Evolutionary conservation across 2,113 vertebrate species (phyloP).

Genomic region (Cichladusa arquata): DNA sequence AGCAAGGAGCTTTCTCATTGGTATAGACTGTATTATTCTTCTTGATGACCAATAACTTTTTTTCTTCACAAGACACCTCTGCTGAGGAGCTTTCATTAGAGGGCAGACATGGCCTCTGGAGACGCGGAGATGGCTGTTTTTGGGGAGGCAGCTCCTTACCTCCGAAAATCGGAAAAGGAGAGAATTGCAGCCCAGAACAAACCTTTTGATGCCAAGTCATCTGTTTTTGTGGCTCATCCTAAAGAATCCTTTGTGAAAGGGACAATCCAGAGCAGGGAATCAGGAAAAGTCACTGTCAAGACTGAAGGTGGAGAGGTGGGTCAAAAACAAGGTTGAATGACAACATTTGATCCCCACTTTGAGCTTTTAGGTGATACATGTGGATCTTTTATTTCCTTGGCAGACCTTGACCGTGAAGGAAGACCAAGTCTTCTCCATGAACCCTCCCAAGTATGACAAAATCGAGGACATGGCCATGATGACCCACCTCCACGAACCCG

Average conservation of each 20-base stretch:
- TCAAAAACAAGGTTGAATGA: neutral
- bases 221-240: conserved; percentile 71
- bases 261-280: conserved; percentile 71
- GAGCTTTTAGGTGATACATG: neutral
- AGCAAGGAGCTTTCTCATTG: neutral
- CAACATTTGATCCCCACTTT: rapidly evolving
- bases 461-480: conserved; percentile 92
- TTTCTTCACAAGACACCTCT: neutral
- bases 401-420: conserved; percentile 37
- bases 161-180: conserved; percentile 82
- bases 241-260: conserved; percentile 78
- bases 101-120: conserved; percentile 72
- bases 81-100: conserved; percentile 10
- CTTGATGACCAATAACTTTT: neutral
- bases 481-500: conserved; percentile 85
- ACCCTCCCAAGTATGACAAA: conserved; percentile 84
- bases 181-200: conserved; percentile 83
- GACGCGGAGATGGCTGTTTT: conserved; percentile 78
- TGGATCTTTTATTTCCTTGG: neutral
- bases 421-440: neutral
- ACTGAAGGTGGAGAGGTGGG: conserved; percentile 72
- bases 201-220: conserved; percentile 78
- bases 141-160: conserved; percentile 74
- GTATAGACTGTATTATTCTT: neutral
- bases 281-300: neutral